Evolutionary conservation across 2,797 vertebrate species (phyloP).

Genomic region (Momotus momota): DNA sequence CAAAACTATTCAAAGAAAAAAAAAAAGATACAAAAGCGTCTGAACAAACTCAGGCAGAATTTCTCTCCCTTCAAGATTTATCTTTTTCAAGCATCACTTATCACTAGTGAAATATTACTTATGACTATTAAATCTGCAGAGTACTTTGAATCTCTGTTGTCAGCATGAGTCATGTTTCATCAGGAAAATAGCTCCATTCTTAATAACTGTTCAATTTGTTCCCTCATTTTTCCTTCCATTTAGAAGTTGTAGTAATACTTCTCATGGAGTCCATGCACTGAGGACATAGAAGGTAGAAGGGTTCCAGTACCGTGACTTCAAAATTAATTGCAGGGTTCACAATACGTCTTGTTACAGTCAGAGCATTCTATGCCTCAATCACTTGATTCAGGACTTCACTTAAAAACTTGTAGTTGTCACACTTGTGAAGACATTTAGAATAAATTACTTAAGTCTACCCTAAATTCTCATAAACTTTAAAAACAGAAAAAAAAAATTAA

Average conservation of each 20-base stretch:
- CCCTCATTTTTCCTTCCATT: conserved; percentile 16
- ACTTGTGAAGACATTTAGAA: not conserved
- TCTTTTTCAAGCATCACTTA: conserved; percentile 28
- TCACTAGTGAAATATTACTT: conserved; percentile 46
- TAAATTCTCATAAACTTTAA: not conserved
- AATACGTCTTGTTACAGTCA: not conserved
- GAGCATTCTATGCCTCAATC: not conserved
- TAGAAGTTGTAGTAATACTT: not conserved
- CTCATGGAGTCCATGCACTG: not conserved
- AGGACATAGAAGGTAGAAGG: not conserved
- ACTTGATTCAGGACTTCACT: not conserved
- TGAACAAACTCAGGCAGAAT: not conserved
- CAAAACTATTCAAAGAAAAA: not conserved
- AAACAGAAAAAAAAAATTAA: not conserved
- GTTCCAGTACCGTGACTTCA: not conserved
- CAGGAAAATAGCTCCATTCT: conserved; percentile 36
- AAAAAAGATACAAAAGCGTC: not conserved
- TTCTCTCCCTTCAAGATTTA: conserved; percentile 6
- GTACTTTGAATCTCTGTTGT: conserved; percentile 35
- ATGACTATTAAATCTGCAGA: conserved; percentile 39
- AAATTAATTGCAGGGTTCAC: not conserved
- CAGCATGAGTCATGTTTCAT: conserved; percentile 44
- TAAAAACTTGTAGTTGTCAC: not conserved
- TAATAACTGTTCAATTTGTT: conserved; percentile 35
- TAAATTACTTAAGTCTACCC: not conserved